Conservation (phyloP, 2,797 vertebrate species). For the Galaxias olidus region DNA sequence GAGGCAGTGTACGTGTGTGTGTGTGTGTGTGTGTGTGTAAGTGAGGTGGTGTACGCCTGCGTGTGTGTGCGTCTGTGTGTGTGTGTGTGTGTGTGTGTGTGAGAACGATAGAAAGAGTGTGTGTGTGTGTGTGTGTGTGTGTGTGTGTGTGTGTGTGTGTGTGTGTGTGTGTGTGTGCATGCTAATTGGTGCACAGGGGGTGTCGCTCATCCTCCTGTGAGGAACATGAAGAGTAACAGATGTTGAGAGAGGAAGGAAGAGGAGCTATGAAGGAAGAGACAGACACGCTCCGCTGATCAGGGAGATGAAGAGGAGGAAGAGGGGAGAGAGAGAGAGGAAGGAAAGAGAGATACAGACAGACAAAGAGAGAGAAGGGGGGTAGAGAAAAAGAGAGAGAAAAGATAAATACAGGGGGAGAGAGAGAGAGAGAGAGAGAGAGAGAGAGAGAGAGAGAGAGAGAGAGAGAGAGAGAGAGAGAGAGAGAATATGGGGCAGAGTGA, state of each 20-base stretch:
- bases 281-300: slow-evolving; percentile 2
- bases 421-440: slow-evolving; percentile 1
- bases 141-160: too few relatives aligned
- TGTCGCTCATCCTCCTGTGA: slow-evolving; percentile 10
- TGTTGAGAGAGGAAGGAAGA: slow-evolving; percentile 31
- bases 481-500: too few relatives aligned
- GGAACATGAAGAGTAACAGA: slow-evolving; percentile 37
- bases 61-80: too few relatives aligned
- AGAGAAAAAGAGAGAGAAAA: not conserved
- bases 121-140: too few relatives aligned
- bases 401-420: slow-evolving; percentile 1
- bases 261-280: slow-evolving; percentile 21
- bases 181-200: slow-evolving; percentile 39
- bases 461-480: too few relatives aligned
- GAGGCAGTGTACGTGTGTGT: too few relatives aligned
- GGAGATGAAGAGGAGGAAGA: not conserved
- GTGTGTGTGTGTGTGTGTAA: too few relatives aligned
- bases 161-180: too few relatives aligned
- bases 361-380: slow-evolving; percentile 2
- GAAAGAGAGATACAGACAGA: not conserved
- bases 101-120: too few relatives aligned
- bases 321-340: slow-evolving; percentile 1
- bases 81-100: too few relatives aligned
- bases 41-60: too few relatives aligned
- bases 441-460: slow-evolving; percentile 24